Evolutionary conservation across 64 coral and sea anemone genomes (phyloP), one percentile per base, ranked within the genome.

Genomic region (Montipora cactus): DNA sequence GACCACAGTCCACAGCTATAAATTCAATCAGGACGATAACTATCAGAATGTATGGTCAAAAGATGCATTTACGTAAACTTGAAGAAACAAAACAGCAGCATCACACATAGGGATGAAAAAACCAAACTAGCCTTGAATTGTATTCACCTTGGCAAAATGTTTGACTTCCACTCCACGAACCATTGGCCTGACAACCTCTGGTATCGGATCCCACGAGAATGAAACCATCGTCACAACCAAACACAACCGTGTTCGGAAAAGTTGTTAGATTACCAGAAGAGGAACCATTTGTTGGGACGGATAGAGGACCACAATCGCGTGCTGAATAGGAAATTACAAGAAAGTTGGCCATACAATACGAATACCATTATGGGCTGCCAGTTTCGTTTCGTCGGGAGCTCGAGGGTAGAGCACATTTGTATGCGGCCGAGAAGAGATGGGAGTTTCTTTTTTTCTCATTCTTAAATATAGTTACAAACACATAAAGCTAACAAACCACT

Each of bases 171-270:
- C 90, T 75, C 90, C 90, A 92, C 47, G 67, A 75, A 18, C 79
- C 81, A 67, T 74, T 92, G 46, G 68, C 49, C 23, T 77, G 90
- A 64, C 90, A 92, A 8, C 19, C 20, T n/a, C 90, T 77, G 10
- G 51, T 22, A 4, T 12, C 12, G 2, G 90, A 92, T 6, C 90
- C 90, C 6, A 68, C 8, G 1, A 75, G 79, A 49, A 61, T 71
- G 75, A 92, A 92, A 3, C 80, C 80, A 14, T 92, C 69, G 49
- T 96, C 76, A 88, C 95, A 96, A 8, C 21, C 57, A 47, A 96
- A 91, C 18, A 2, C 0, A 23, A 64, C 10, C 47, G 1, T 77
- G 74, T 78, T 94, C 23, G 67, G 92, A 81, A 71, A 84, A 11
- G 19, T 74, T 87, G 61, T 59, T n/a, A 21, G 18, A 57, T 50